Conservation (phyloP, 2,888 invertebrate genomes). For the Opisthograptis luteolata region DNA sequence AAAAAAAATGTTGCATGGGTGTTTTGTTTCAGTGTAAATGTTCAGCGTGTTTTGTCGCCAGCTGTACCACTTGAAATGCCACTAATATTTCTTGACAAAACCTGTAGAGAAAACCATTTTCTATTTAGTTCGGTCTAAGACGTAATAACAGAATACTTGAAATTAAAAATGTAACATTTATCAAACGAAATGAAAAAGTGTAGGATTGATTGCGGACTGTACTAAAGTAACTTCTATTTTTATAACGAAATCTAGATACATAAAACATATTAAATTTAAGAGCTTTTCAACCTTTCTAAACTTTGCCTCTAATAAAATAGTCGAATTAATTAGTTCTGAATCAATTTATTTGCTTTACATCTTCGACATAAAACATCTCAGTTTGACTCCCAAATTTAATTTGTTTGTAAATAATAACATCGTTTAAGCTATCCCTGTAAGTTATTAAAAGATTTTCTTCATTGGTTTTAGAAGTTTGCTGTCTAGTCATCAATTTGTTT, state of each 20-base stretch:
- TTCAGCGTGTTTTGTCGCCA: no score
- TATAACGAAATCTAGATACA: background rate
- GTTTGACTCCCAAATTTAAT: conserved; percentile 6
- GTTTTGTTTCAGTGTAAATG: no score
- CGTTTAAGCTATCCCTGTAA: conserved; percentile 10
- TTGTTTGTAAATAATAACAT: conserved; percentile 10
- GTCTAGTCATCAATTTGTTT: conserved; percentile 26
- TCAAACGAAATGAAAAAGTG: background rate
- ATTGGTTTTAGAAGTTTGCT: conserved; percentile 15
- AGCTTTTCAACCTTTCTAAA: conserved; percentile 10
- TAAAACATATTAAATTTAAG: background rate
- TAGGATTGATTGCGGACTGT: no score
- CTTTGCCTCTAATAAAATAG: conserved; percentile 12
- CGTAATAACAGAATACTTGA: no score
- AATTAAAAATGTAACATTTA: no score
- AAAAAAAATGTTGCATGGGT: no score
- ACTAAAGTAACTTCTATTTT: no score
- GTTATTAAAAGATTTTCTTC: conserved; percentile 16
- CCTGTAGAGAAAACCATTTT: no score
- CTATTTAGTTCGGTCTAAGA: no score
- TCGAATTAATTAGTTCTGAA: conserved; percentile 12
- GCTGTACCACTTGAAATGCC: no score
- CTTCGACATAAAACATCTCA: background rate
- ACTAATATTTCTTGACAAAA: no score
- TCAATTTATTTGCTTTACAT: conserved; percentile 15